A percentile compares a stretch with the other conserved stretches of the same genome.
Conservation (phyloP, 2,797 vertebrate species). For the Sciurus carolinensis region DNA sequence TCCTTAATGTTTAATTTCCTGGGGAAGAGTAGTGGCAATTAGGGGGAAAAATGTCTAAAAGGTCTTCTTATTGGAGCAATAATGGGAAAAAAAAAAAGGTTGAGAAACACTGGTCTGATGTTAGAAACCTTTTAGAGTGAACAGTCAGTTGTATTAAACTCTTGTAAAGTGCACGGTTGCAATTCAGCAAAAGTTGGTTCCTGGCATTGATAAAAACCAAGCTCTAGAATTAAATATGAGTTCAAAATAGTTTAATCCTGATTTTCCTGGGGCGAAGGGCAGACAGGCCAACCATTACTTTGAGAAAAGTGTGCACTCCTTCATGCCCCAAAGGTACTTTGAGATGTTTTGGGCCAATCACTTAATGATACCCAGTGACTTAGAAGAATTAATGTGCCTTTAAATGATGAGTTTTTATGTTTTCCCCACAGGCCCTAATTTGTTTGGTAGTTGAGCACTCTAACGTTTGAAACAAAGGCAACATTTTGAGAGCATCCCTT, state of each 20-base stretch:
- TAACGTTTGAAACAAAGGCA: conserved; percentile 36
- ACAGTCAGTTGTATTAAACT: not conserved
- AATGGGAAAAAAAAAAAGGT: not conserved
- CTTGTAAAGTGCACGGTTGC: not conserved
- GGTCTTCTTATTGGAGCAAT: not conserved
- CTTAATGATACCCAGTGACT: conserved; percentile 58
- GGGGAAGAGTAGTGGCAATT: not conserved
- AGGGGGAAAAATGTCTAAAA: not conserved
- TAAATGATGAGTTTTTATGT: conserved; percentile 67
- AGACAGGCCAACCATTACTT: not conserved
- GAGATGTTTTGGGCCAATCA: conserved; percentile 56
- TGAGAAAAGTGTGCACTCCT: conserved; percentile 9
- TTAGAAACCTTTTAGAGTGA: not conserved
- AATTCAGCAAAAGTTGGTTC: not conserved
- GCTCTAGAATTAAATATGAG: conserved; percentile 46
- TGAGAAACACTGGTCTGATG: not conserved
- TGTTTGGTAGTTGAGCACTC: not conserved
- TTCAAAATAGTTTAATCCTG: not conserved
- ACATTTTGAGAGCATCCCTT: conserved; percentile 41
- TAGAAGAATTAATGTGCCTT: conserved; percentile 71
- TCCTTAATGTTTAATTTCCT: conserved; percentile 40
- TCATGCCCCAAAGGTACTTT: conserved; percentile 31
- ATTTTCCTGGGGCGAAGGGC: not conserved
- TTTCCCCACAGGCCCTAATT: conserved; percentile 64
- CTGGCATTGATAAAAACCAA: not conserved